These are phyloP conservation scores for Xanthorhoe spadicearia DNA, from an alignment of 2,888 invertebrate genomes.

Conservation along the genomic window DNA sequence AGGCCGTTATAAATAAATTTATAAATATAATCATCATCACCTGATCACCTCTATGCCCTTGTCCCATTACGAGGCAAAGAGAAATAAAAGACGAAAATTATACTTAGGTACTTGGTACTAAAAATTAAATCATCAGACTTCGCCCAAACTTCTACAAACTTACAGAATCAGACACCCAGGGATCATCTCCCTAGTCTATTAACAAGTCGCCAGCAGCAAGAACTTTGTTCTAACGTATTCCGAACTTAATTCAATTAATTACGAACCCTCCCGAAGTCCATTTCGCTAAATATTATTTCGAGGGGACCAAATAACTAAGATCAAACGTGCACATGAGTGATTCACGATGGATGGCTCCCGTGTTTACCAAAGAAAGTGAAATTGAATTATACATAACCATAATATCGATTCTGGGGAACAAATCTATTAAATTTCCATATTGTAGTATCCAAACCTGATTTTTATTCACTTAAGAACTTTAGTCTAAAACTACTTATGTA, in stretches of 20 bases:
- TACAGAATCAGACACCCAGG: conserved; percentile 40
- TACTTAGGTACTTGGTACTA: no score
- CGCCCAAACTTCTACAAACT: not conserved
- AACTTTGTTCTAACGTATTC: conserved; percentile 81
- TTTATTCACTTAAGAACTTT: no score
- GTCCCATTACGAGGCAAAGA: no score
- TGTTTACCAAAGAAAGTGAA: conserved; percentile 62
- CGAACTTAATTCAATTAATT: conserved; percentile 83
- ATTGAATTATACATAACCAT: conserved; percentile 49
- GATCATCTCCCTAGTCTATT: conserved; percentile 78
- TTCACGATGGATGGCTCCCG: conserved; percentile 48
- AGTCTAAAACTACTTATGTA: no score
- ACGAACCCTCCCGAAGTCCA: conserved; percentile 70
- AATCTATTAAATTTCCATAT: not conserved
- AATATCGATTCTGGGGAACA: not conserved
- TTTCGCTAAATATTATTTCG: conserved; percentile 79
- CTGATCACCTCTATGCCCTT: no score
- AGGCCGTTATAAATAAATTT: no score
- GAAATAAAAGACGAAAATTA: no score
- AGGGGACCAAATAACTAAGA: conserved; percentile 67
- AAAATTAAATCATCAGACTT: not conserved
- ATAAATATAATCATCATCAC: no score
- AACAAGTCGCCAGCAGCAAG: conserved; percentile 75
- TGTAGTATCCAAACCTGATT: not conserved
- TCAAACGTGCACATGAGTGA: conserved; percentile 66